Percentiles rank a stretch among this genome's conserved stretches.
Evolutionary conservation across 2,113 vertebrate species (phyloP).

Genomic region (Hemiscyllium ocellatum): DNA sequence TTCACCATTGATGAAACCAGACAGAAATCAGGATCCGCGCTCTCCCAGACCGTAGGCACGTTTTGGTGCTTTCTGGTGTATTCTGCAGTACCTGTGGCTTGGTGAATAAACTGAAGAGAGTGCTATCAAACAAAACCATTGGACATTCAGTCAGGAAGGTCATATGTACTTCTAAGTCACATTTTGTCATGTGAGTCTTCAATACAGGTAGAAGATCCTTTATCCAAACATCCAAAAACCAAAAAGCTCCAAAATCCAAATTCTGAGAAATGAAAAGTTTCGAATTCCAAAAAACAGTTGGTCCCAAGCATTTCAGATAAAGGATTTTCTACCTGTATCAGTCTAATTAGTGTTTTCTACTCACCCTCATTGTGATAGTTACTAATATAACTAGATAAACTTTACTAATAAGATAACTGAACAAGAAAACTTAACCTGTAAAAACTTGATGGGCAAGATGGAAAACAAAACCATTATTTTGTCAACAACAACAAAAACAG

Average conservation of each 20-base stretch:
- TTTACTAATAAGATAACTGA: background rate
- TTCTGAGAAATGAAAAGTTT: too few species aligned
- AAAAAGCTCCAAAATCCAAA: too few species aligned
- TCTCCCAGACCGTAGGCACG: background rate
- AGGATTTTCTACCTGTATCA: background rate
- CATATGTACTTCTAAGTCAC: background rate
- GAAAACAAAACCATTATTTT: slow-evolving; percentile 42
- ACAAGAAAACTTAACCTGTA: background rate
- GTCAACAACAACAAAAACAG: too few species aligned
- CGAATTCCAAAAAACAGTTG: too few species aligned
- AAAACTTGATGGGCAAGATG: background rate
- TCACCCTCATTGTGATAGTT: background rate
- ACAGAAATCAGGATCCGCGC: background rate
- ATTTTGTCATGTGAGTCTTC: background rate
- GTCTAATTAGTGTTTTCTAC: background rate
- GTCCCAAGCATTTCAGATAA: too few species aligned
- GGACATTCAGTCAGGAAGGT: background rate
- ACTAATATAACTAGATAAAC: background rate
- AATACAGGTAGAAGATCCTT: too few species aligned
- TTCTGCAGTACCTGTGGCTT: background rate
- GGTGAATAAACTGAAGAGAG: background rate
- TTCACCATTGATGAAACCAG: background rate
- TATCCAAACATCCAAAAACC: too few species aligned
- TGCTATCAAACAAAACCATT: background rate
- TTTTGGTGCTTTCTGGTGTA: background rate